Evolutionary conservation across 2,797 vertebrate genomes (phyloP).

Genomic region (Sebastiscus albofasciatus): DNA sequence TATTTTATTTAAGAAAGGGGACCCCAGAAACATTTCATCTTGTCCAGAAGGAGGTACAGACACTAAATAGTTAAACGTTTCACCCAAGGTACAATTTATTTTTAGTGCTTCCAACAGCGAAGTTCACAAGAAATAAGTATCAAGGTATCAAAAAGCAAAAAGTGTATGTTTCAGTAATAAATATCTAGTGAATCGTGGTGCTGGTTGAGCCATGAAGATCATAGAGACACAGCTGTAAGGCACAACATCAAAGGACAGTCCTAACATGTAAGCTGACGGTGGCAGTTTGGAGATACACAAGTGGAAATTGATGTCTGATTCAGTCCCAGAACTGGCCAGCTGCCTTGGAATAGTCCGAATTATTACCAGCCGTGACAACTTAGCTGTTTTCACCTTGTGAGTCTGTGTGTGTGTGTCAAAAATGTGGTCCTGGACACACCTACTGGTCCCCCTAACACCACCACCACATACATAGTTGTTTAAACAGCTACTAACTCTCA

Average conservation of each 20-base stretch:
- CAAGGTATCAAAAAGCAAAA: constrained; percentile 3
- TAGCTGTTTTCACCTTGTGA: too few relatives aligned
- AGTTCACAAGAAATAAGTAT: constrained; percentile 2
- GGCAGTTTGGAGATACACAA: constrained; percentile 4
- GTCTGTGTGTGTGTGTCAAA: too few relatives aligned
- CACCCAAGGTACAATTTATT: not conserved
- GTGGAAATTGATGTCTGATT: constrained; percentile 1
- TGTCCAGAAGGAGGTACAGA: not conserved
- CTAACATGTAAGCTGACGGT: not conserved
- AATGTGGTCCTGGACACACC: too few relatives aligned
- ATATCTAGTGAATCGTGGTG: constrained; percentile 16
- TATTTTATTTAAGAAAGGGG: not conserved
- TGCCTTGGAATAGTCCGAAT: not conserved
- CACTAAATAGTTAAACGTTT: not conserved
- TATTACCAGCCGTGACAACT: too few relatives aligned
- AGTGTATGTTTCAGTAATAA: not conserved
- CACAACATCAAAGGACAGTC: constrained; percentile 40
- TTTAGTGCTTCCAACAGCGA: constrained; percentile 3
- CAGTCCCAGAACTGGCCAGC: constrained; percentile 1
- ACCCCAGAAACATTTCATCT: not conserved
- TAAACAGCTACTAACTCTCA: not conserved
- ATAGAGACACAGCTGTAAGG: constrained; percentile 25
- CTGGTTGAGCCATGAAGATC: constrained; percentile 3
- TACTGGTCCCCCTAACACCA: too few relatives aligned
- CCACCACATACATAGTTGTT: not conserved